These are phyloP conservation scores for Ophonus ardosiacus DNA, from an alignment of 2,888 invertebrate genomes.

Conservation along the genomic window DNA sequence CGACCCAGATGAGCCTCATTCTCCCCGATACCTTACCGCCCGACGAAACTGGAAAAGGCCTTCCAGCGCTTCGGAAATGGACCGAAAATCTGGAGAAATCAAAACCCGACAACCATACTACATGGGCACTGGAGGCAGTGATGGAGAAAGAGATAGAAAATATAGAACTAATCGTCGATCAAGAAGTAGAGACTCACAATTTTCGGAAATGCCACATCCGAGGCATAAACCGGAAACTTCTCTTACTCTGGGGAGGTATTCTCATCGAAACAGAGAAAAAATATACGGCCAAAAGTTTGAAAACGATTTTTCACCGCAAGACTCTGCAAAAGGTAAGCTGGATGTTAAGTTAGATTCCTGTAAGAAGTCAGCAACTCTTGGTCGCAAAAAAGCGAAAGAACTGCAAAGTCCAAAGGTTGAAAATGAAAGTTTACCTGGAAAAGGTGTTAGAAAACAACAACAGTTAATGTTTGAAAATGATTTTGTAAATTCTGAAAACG, in stretches of 20 bases:
- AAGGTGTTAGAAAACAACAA: slow-evolving; percentile 77
- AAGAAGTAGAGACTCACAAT: slow-evolving; percentile 74
- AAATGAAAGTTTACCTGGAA: slow-evolving; percentile 72
- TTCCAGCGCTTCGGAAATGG: slow-evolving; percentile 79
- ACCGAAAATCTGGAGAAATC: slow-evolving; percentile 75
- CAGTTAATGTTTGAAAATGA: slow-evolving; percentile 84
- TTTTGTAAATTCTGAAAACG: slow-evolving; percentile 77
- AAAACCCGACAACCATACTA: slow-evolving; percentile 70
- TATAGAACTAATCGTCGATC: slow-evolving; percentile 77
- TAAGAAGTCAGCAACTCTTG: slow-evolving; percentile 70
- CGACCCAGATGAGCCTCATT: slow-evolving; percentile 72
- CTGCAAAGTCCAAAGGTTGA: slow-evolving; percentile 69
- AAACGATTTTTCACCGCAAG: slow-evolving; percentile 78
- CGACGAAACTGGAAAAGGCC: slow-evolving; percentile 78
- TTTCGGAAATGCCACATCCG: slow-evolving; percentile 72
- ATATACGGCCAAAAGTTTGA: slow-evolving; percentile 75
- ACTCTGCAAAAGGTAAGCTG: slow-evolving; percentile 68
- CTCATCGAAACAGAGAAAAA: slow-evolving; percentile 68
- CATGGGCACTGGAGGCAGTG: slow-evolving; percentile 76
- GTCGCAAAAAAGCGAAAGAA: slow-evolving; percentile 72
- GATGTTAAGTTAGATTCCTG: slow-evolving; percentile 68
- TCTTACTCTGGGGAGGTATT: slow-evolving; percentile 71
- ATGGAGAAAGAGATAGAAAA: slow-evolving; percentile 79
- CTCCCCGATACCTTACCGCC: slow-evolving; percentile 72
- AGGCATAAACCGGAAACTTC: slow-evolving; percentile 72